A percentile compares a stretch with the other conserved stretches of the same genome.
phyloP scores from a whole-genome alignment of 2,113 vertebrate genomes.

The Corythoichthys haematopterus region DNA sequence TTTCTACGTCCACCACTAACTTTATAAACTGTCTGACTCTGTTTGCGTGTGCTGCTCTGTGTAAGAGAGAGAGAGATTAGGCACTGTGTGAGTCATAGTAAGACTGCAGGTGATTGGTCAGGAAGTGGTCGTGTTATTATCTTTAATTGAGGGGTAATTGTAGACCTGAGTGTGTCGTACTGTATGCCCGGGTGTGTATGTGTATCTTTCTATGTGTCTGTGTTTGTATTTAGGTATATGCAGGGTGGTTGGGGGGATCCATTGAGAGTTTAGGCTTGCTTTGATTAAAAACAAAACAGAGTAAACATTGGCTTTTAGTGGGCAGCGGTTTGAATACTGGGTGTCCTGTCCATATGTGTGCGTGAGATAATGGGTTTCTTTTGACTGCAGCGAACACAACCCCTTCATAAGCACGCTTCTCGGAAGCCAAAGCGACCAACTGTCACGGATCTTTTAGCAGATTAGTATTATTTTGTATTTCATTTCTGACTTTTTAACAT shows the following conservation, averaged over 20 bases:
- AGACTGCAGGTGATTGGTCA: slow-evolving; percentile 71
- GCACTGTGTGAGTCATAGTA: slow-evolving; percentile 55
- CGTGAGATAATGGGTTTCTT: slow-evolving; percentile 4
- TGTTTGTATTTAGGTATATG: slow-evolving; percentile 70
- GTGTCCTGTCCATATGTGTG: slow-evolving; percentile 11
- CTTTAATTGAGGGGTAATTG: slow-evolving; percentile 72
- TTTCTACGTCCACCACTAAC: slow-evolving; percentile 57
- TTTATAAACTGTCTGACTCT: slow-evolving; percentile 52
- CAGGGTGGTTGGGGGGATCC: slow-evolving; percentile 58
- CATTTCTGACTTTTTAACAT: background rate
- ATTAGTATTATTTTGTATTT: slow-evolving; percentile 2
- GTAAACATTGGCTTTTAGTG: slow-evolving; percentile 61
- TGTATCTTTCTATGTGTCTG: slow-evolving; percentile 53
- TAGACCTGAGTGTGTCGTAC: slow-evolving; percentile 53
- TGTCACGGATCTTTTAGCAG: background rate
- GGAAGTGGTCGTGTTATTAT: slow-evolving; percentile 73
- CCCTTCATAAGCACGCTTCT: slow-evolving; percentile 6
- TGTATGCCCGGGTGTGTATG: slow-evolving; percentile 48
- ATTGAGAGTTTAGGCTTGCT: slow-evolving; percentile 59
- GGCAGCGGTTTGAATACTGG: slow-evolving; percentile 45
- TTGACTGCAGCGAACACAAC: background rate
- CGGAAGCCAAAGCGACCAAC: background rate
- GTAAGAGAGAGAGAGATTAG: slow-evolving; percentile 14
- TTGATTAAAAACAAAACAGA: slow-evolving; percentile 70
- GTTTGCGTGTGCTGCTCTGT: slow-evolving; percentile 14